These are phyloP conservation scores for Atta colombica DNA, from an alignment of 1,140 invertebrate genomes.

Conservation along the genomic window DNA sequence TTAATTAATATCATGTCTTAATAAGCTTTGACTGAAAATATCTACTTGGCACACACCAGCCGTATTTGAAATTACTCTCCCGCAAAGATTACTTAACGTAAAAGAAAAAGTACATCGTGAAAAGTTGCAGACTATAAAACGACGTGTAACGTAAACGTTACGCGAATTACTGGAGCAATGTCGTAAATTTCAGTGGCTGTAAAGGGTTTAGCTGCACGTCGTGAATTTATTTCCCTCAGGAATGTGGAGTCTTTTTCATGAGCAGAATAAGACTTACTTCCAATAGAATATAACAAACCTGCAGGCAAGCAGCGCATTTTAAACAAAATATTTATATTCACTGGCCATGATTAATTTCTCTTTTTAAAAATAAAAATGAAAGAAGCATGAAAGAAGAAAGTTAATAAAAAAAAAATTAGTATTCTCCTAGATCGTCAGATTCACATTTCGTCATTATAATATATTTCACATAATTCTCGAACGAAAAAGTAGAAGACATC, in stretches of 20 bases:
- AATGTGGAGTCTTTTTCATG: conserved; percentile 36
- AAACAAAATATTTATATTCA: neutral
- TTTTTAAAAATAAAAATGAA: neutral
- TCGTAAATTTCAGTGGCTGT: conserved; percentile 48
- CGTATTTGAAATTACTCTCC: neutral
- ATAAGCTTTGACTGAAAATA: neutral
- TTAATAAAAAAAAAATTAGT: neutral
- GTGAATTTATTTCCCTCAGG: conserved; percentile 50
- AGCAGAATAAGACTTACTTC: conserved; percentile 25
- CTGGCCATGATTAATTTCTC: neutral
- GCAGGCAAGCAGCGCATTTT: neutral
- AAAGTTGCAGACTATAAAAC: conserved; percentile 49
- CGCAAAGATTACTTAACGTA: neutral
- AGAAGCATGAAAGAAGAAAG: neutral
- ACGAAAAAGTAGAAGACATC: neutral
- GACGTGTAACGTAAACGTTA: conserved; percentile 46
- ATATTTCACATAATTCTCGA: neutral
- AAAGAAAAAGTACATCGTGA: neutral
- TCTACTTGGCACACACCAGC: too few relatives aligned
- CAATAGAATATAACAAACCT: neutral
- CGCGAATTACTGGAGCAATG: conserved; percentile 21
- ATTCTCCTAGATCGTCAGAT: neutral
- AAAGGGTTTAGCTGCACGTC: conserved; percentile 36
- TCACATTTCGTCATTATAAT: neutral
- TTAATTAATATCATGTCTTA: neutral